A percentile compares a stretch with the other conserved stretches of the same genome.
phyloP scores from a whole-genome alignment of 2,113 vertebrate genomes.

The Uria lomvia region DNA sequence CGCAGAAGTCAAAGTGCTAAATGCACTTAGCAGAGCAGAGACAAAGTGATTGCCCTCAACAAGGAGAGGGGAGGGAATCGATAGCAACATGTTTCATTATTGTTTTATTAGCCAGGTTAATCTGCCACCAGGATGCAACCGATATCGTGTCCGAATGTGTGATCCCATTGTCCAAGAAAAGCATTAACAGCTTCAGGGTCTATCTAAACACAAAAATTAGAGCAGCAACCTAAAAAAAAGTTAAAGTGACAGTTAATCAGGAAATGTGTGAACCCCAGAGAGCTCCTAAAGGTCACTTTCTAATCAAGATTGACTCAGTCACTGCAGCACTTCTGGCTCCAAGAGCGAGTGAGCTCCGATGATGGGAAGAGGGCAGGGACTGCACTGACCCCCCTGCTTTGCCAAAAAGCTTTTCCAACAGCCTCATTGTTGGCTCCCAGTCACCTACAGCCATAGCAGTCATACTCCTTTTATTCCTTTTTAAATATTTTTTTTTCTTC shows the following conservation, averaged over 20 bases:
- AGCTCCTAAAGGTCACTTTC: neutral
- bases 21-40: neutral
- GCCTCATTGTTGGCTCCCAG: neutral
- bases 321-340: neutral
- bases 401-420: neutral
- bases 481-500: neutral
- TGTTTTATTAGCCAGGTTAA: neutral
- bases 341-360: rapidly evolving
- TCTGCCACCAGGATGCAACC: neutral
- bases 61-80: neutral
- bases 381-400: neutral
- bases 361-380: neutral
- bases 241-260: neutral
- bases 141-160: rapidly evolving
- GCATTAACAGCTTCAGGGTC: neutral
- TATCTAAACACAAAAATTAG: neutral
- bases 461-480: neutral
- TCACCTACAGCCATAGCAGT: neutral
- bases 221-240: neutral
- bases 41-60: neutral
- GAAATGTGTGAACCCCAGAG: neutral
- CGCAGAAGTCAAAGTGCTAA: neutral
- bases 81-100: neutral
- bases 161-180: neutral
- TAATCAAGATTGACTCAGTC: neutral